These are phyloP conservation scores for Meriones psammophilus DNA, from an alignment of 2,797 vertebrate genomes.

Conservation along the genomic window DNA sequence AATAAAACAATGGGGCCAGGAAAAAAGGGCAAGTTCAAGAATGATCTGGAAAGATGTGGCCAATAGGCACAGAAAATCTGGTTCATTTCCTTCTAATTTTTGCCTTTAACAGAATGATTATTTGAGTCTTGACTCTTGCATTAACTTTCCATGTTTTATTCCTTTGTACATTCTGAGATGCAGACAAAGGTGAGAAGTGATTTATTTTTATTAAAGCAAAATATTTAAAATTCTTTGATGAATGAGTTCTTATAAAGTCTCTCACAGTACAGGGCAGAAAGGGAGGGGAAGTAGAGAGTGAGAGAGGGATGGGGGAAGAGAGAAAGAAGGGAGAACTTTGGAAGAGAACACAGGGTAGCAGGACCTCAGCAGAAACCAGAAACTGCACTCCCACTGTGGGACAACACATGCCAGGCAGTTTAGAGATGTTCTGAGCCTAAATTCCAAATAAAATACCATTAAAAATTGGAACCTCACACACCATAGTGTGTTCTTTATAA, in stretches of 20 bases:
- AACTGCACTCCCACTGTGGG: neutral
- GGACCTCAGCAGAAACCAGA: slow-evolving; percentile 37
- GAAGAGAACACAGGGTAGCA: neutral
- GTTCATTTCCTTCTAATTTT: slow-evolving; percentile 54
- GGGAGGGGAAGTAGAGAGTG: accelerated
- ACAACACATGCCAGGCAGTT: neutral
- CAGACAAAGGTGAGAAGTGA: slow-evolving; percentile 61
- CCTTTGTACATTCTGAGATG: slow-evolving; percentile 18
- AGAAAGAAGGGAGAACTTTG: neutral
- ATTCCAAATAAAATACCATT: slow-evolving; percentile 9
- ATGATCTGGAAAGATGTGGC: slow-evolving; percentile 58
- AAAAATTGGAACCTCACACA: neutral
- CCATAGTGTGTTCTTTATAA: neutral
- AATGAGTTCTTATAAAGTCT: neutral
- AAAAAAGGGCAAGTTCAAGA: slow-evolving; percentile 45
- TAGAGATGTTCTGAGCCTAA: neutral
- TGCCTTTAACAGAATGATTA: slow-evolving; percentile 29
- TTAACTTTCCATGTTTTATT: slow-evolving; percentile 61
- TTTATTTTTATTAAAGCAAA: slow-evolving; percentile 66
- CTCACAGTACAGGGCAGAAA: neutral
- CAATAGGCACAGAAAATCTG: slow-evolving; percentile 11
- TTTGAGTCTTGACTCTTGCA: slow-evolving; percentile 45
- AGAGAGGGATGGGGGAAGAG: too few species aligned
- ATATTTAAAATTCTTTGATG: slow-evolving; percentile 57
- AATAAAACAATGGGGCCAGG: slow-evolving; percentile 44